phyloP scores from a whole-genome alignment of 1,140 invertebrate species.

The Drosophila murphyi region DNA sequence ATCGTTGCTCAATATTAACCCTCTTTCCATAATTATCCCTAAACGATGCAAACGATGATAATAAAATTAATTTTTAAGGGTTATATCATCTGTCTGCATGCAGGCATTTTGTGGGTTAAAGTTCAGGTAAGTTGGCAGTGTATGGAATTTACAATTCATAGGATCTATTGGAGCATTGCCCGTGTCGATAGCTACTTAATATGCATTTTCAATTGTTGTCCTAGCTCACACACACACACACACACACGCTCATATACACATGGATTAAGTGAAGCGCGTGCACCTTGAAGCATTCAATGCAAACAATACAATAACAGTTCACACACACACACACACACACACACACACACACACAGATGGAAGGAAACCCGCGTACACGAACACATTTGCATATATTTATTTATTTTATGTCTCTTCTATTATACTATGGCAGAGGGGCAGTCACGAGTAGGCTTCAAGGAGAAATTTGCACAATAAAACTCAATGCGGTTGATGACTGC shows the following conservation, averaged over 20 bases:
- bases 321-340: conserved; percentile 29
- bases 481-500: conserved; percentile 58
- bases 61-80: conserved; percentile 38
- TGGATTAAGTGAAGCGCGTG: conserved; percentile 63
- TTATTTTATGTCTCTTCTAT: conserved; percentile 76
- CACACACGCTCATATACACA: neutral
- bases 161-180: conserved; percentile 3
- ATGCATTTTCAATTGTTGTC: conserved; percentile 69
- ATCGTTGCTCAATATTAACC: neutral
- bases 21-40: conserved; percentile 26
- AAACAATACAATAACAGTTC: conserved; percentile 52
- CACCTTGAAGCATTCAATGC: conserved; percentile 58
- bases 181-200: conserved; percentile 59
- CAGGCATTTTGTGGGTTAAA: conserved; percentile 29
- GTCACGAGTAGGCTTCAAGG: conserved; percentile 53
- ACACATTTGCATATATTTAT: conserved; percentile 76
- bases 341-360: too few species aligned
- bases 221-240: conserved; percentile 43
- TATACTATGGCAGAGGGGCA: conserved; percentile 22
- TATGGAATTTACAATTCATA: conserved; percentile 27
- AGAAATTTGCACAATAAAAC: conserved; percentile 74
- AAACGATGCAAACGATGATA: conserved; percentile 16
- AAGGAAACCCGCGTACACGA: conserved; percentile 7
- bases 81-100: conserved; percentile 41
- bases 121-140: conserved; percentile 22